Percentiles rank a stretch among this genome's conserved stretches.
Conservation (phyloP, 2,888 invertebrate genomes). For the Caenorhabditis virilis region DNA sequence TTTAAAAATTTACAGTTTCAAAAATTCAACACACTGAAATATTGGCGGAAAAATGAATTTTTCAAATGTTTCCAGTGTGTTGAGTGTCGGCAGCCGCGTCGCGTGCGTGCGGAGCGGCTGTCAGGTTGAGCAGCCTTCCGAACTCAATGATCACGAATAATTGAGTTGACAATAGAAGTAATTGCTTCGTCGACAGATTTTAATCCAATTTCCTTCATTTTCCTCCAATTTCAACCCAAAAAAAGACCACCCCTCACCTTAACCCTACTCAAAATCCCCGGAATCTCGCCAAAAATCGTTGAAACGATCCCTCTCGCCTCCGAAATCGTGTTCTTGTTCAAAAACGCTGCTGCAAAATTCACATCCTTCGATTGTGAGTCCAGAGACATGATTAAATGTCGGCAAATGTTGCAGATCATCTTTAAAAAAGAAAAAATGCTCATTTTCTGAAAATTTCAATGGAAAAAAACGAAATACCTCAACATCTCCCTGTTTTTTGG, state of each 20-base stretch:
- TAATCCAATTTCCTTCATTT: too few relatives aligned
- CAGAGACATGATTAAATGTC: conserved; percentile 52
- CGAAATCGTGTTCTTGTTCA: conserved; percentile 34
- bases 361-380: conserved; percentile 40
- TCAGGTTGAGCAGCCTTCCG: too few relatives aligned
- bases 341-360: conserved; percentile 55
- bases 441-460: not conserved
- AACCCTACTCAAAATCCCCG: conserved; percentile 10
- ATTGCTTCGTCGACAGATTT: too few relatives aligned
- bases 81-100: too few relatives aligned
- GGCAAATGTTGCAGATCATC: conserved; percentile 45
- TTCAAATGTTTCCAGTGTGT: too few relatives aligned
- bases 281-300: conserved; percentile 17
- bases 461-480: conserved; percentile 20
- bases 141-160: too few relatives aligned
- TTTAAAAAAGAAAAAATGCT: conserved; percentile 23
- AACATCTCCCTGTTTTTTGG: conserved; percentile 22
- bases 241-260: not conserved
- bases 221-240: too few relatives aligned
- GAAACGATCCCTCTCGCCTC: conserved; percentile 28
- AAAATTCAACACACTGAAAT: too few relatives aligned
- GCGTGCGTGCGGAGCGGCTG: too few relatives aligned
- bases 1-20: too few relatives aligned
- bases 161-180: too few relatives aligned
- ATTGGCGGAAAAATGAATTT: too few relatives aligned